Conservation (phyloP, 2,797 vertebrate species). For the Xiphophorus birchmanni region DNA sequence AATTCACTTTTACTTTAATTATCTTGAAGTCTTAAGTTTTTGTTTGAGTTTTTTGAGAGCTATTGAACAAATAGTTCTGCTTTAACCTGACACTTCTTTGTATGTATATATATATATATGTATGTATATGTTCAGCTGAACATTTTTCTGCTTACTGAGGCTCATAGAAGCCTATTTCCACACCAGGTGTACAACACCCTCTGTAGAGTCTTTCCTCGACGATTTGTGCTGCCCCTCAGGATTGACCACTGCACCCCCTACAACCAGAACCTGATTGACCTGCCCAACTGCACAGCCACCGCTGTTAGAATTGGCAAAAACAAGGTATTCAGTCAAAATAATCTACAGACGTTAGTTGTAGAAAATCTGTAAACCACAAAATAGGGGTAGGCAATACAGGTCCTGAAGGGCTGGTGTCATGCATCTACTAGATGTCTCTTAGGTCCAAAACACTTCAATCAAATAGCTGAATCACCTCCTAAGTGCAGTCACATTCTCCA, state of each 20-base stretch:
- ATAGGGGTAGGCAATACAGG: not conserved
- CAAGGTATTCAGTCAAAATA: constrained; percentile 47
- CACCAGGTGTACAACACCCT: constrained; percentile 81
- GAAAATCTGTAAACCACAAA: not conserved
- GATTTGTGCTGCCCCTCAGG: constrained; percentile 89
- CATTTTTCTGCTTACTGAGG: constrained; percentile 39
- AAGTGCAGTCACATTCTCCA: no score
- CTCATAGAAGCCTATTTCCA: constrained; percentile 28
- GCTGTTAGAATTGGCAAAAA: constrained; percentile 74
- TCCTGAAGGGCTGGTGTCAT: no score
- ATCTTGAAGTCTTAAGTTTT: no score
- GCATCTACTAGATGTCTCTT: no score
- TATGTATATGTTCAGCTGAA: no score
- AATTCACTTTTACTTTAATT: no score
- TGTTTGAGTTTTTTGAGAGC: no score
- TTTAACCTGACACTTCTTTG: not conserved
- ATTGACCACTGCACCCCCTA: constrained; percentile 67
- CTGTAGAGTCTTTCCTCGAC: constrained; percentile 81
- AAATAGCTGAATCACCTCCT: no score
- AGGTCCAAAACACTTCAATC: no score
- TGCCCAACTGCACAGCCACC: constrained; percentile 75
- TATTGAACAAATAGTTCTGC: not conserved
- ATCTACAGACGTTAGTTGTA: not conserved
- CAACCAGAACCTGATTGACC: constrained; percentile 80
- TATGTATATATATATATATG: no score